Conservation (phyloP, 2,113 vertebrate genomes). For the Argyrosomus japonicus region DNA sequence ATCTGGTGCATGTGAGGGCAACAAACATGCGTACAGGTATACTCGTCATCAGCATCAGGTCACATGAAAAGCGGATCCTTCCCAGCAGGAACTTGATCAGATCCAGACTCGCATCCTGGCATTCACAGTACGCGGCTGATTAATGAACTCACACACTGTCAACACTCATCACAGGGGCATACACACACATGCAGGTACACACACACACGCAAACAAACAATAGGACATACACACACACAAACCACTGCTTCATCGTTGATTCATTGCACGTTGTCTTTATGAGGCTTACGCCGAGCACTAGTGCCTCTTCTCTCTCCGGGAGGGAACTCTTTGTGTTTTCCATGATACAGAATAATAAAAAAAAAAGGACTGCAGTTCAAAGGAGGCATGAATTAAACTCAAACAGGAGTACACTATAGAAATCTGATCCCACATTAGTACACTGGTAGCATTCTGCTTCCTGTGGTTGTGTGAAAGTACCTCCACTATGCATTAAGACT, state of each 20-base stretch:
- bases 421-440: conserved; percentile 2
- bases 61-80: background rate
- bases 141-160: conserved; percentile 46
- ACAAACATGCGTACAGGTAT: background rate
- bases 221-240: background rate
- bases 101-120: conserved; percentile 30
- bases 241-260: background rate
- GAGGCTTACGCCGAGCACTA: background rate
- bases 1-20: conserved; percentile 13
- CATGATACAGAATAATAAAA: background rate
- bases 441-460: background rate
- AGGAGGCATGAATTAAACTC: background rate
- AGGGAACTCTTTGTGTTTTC: background rate
- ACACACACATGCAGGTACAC: background rate
- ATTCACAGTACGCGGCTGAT: conserved; percentile 39
- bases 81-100: conserved; percentile 29
- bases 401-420: background rate
- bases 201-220: background rate
- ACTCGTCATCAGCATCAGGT: conserved; percentile 1
- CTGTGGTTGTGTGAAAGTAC: background rate
- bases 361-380: background rate
- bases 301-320: background rate
- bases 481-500: conserved; percentile 12
- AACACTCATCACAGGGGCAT: background rate
- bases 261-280: background rate